Percentiles rank a stretch among this genome's conserved stretches.
phyloP scores from a whole-genome alignment of 2,888 invertebrate genomes.

The Bellardia pandia region DNA sequence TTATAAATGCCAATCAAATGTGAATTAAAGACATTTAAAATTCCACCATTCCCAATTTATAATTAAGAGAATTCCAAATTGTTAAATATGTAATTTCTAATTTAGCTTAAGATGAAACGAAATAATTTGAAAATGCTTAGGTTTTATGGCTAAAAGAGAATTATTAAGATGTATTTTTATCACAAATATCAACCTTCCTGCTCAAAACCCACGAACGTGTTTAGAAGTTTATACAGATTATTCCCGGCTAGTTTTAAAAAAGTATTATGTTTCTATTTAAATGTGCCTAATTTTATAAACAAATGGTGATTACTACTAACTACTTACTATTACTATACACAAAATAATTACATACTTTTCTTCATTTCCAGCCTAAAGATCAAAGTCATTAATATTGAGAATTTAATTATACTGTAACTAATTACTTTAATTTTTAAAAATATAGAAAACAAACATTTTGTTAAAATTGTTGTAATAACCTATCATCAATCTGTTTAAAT shows the following conservation, averaged over 20 bases:
- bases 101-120: neutral
- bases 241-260: conserved; percentile 10
- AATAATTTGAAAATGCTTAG: neutral
- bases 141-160: neutral
- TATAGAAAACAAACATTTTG: neutral
- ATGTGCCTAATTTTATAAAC: conserved; percentile 55
- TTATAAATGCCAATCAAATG: neutral
- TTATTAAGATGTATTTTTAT: neutral
- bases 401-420: too few species aligned
- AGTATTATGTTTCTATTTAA: conserved; percentile 64
- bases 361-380: neutral
- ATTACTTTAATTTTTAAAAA: neutral
- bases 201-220: conserved; percentile 23
- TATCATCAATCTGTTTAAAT: neutral
- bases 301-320: neutral
- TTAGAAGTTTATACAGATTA: conserved; percentile 44
- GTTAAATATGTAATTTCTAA: neutral
- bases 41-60: neutral
- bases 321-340: neutral
- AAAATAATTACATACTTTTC: neutral
- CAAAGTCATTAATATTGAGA: neutral
- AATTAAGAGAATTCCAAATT: neutral
- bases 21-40: neutral
- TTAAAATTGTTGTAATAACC: neutral
- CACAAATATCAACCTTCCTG: neutral